Base-by-base conservation (phyloP, 1,140 invertebrate genomes). In the Camponotus vicinus region DNA sequence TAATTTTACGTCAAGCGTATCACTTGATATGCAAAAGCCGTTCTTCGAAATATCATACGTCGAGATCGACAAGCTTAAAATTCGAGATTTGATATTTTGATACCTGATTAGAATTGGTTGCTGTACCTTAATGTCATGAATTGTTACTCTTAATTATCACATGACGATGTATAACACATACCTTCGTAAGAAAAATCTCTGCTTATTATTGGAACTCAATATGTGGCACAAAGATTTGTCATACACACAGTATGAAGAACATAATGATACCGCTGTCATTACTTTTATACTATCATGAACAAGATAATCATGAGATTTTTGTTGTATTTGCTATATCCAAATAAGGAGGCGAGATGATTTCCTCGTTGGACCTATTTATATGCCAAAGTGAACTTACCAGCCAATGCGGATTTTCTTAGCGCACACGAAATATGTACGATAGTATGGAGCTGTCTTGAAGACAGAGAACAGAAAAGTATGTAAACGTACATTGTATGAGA, bases 401-500 rank as follows among this genome's bases (percentile, higher is more conserved):
- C 92, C 87, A 90, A 94, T 93, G 89, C 89, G 91, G 93, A 92
- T 93, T 93, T 91, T 90, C 83, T 90, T 92, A 89, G 92, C 86
- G 90, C 91, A 92, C 85, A 91, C 67, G 75, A 79, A 89, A 87
- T 80, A 91, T 90, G 90, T 89, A 91, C 88, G 85, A 82, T 90
- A 70, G 77, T 86, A 89, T 27, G 86, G 85, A 90, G 82, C 88
- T 85, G 88, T 83, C 66, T 82, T 66, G 64, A 63, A 88, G 61
- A 75, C 37, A 73, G 40, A 37, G 64, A 80, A 71, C 32, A 84
- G 78, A 77, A 79, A 78, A 88, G 66, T 67, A 70, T 80, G 73
- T 93, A 86, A 83, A 97, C 98, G 97, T 97, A 98, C 98, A 98
- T 96, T 98, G 98, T 88, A 97, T 96, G 3, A 98, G 94, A 70